Base-by-base conservation (phyloP, 2,888 invertebrate species). In the Agrochola macilenta region DNA sequence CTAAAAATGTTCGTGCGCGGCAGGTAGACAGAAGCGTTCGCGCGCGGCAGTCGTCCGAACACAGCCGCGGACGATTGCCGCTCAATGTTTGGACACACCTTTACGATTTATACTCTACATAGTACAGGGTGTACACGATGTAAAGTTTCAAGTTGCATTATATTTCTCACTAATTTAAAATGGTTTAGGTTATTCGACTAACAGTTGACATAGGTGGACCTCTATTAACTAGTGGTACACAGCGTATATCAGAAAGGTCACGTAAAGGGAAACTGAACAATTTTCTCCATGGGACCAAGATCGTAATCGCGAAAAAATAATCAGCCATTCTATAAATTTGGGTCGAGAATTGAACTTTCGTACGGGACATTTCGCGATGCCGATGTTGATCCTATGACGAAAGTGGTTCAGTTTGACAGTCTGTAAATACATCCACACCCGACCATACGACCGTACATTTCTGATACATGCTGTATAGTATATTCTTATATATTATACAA, bases 401-500 rank as follows among this genome's bases (percentile, higher is more conserved):
- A 64, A 39, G 17, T 64, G 1, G 4, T 39, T n/a, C 14, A 64
- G 3, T 30, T 30, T 11, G 12, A 63, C 35, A 7, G 12, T 35
- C 23, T 23, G 3, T 12, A 35, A n/a, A n/a, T n/a, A n/a, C n/a
- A n/a, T n/a, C 17, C 17, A n/a, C n/a, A 64, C 2, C 17, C 17
- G 2, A n/a, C 30, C 26, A 68, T 54, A 57, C 23, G 5, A 23
- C 1, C 5, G 57, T 11, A 58, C 9, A 54, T 68, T 68, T 58
- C 30, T 11, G 14, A n/a, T 5, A 68, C 30, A 11, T 11, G 17
- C 26, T 46, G 12, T 35, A 52, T 52, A 52, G 17, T 12, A 66
- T 43, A 26, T 35, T 54, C 5, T 52, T 70, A n/a, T 65, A 49
- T 58, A 79, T 35, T 64, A 69, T 61, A 79, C 11, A 84, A 35